Conservation (phyloP, 2,797 vertebrate species). For the Dermochelys coriacea region DNA sequence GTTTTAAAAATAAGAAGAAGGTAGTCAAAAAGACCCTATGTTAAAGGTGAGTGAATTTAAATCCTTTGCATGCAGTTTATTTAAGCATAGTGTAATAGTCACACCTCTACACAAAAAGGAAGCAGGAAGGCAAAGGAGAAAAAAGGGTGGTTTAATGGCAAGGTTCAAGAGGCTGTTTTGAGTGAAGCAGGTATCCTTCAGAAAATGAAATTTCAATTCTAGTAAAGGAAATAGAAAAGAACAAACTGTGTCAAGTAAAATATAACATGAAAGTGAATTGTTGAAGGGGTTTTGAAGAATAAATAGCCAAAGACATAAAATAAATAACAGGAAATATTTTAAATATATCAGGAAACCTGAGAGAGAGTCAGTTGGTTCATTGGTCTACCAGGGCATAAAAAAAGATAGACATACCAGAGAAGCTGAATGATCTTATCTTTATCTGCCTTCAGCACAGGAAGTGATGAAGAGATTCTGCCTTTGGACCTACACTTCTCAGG, state of each 20-base stretch:
- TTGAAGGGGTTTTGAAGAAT: background rate
- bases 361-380: background rate
- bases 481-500: too few species aligned
- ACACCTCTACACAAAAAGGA: too few species aligned
- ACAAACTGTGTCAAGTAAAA: background rate
- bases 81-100: background rate
- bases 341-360: background rate
- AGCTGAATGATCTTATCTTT: background rate
- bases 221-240: background rate
- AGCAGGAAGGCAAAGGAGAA: background rate
- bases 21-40: background rate
- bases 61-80: background rate
- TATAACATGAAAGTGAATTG: background rate
- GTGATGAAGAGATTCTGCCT: too few species aligned
- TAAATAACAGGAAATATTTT: background rate
- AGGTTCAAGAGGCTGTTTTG: background rate
- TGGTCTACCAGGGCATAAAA: background rate
- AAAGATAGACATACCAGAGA: background rate
- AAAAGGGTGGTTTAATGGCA: background rate
- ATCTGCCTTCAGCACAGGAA: background rate
- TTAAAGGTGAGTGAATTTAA: background rate
- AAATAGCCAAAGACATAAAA: background rate
- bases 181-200: background rate
- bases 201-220: background rate
- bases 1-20: background rate